These are phyloP conservation scores for Heliconius erato DNA, from an alignment of 2,888 invertebrate species.

Conservation along the genomic window DNA sequence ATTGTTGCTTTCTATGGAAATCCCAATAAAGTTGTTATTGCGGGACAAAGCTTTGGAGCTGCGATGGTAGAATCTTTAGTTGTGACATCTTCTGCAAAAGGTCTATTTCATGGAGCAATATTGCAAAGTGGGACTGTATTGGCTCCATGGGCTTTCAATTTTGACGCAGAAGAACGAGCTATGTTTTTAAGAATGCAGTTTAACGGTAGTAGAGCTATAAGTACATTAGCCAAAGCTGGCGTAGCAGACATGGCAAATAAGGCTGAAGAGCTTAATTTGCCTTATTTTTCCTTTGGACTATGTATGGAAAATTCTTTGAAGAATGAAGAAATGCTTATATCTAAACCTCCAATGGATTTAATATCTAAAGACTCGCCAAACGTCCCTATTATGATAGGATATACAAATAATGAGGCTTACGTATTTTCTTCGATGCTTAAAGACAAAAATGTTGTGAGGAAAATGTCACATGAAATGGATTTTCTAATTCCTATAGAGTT, in stretches of 20 bases:
- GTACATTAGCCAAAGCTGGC: slow-evolving; percentile 57
- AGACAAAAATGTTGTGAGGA: slow-evolving; percentile 58
- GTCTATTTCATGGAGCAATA: slow-evolving; percentile 74
- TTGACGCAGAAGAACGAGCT: slow-evolving; percentile 70
- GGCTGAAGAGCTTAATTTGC: slow-evolving; percentile 61
- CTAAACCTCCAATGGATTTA: slow-evolving; percentile 66
- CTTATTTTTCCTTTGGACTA: slow-evolving; percentile 76
- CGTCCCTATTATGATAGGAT: slow-evolving; percentile 76
- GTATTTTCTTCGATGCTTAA: slow-evolving; percentile 69
- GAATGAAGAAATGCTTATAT: slow-evolving; percentile 68
- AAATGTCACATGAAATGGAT: slow-evolving; percentile 56
- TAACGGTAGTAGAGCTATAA: slow-evolving; percentile 53
- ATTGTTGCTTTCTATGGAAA: slow-evolving; percentile 79
- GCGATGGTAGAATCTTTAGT: slow-evolving; percentile 73
- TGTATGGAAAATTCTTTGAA: slow-evolving; percentile 70
- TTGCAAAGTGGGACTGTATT: slow-evolving; percentile 76
- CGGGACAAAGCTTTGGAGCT: slow-evolving; percentile 76
- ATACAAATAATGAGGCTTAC: slow-evolving; percentile 75
- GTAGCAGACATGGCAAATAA: slow-evolving; percentile 61
- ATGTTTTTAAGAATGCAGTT: slow-evolving; percentile 56
- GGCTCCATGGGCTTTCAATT: slow-evolving; percentile 77
- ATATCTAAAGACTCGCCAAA: slow-evolving; percentile 59
- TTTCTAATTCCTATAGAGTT: slow-evolving; percentile 73
- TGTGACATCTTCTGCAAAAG: slow-evolving; percentile 65
- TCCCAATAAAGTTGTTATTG: slow-evolving; percentile 69